Base-by-base conservation (phyloP, 2,888 invertebrate species). In the Anoncus sp. region DNA sequence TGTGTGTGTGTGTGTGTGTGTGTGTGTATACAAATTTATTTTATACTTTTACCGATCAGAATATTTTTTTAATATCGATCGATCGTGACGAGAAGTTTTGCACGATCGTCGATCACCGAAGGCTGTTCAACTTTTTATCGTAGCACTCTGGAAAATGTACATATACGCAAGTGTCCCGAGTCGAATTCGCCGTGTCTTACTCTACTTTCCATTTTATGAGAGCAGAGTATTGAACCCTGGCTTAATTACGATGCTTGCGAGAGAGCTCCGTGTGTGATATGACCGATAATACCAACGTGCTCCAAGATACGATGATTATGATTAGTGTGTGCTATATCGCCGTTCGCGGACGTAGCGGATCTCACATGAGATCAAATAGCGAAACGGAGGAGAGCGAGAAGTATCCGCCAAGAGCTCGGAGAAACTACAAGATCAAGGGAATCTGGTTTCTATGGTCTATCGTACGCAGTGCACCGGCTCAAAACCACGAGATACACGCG, bases 381-480 rank as follows among this genome's bases (percentile, higher is more conserved):
- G n/a, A 43, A 63, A 71, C 35, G 20, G 62, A 47, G 62, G 75
- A 55, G 67, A 67, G 67, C 49, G 47, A 63, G 20, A 63, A 38
- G 35, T 51, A 66, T 55, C 47, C 38, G 59, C 35, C n/a, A n/a
- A n/a, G 63, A 76, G 80, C 80, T 78, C 73, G 76, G 57, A 62
- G 71, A 69, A 51, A 77, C 69, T 74, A 85, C 87, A 87, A 87
- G 87, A 87, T 87, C 87, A 87, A 87, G 87, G 87, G 87, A 85
- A 87, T 86, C 87, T 85, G 81, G 86, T 87, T 86, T 83, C 73
- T 74, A n/a, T n/a, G 77, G 73, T 78, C 55, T 72, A 65, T 72
- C 72, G 72, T 57, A 14, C 65, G 35, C 24, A 57, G 65, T 49
- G 72, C 67, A 69, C 75, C 75, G 71, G 66, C 75, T 73, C 47